These are phyloP conservation scores for Drosophila trichaetosa DNA, from an alignment of 2,888 invertebrate genomes.

Conservation along the genomic window DNA sequence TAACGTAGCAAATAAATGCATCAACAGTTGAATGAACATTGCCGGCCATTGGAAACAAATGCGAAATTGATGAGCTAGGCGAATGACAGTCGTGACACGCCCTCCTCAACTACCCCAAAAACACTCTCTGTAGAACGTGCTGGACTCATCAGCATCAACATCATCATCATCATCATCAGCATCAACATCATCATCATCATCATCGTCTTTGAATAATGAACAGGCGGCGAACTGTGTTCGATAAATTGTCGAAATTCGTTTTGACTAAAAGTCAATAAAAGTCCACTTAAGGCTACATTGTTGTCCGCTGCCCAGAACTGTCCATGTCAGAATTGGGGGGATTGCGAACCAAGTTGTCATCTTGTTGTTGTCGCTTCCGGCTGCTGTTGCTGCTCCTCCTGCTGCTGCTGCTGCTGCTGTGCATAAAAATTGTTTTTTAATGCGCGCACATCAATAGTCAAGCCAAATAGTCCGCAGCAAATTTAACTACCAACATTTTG, in stretches of 20 bases:
- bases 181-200: slow-evolving; percentile 21
- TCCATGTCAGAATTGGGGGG: slow-evolving; percentile 23
- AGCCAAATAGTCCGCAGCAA: slow-evolving; percentile 78
- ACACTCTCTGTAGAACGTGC: slow-evolving; percentile 23
- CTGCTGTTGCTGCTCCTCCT: slow-evolving; percentile 26
- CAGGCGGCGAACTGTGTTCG: slow-evolving; percentile 71
- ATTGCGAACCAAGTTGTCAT: slow-evolving; percentile 30
- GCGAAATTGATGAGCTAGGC: slow-evolving; percentile 78
- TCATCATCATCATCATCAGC: slow-evolving; percentile 23
- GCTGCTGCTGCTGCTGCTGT: slow-evolving; percentile 44
- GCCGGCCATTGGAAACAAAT: slow-evolving; percentile 67
- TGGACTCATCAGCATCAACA: slow-evolving; percentile 32
- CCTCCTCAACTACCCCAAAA: slow-evolving; percentile 28
- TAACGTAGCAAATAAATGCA: slow-evolving; percentile 53
- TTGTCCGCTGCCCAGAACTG: slow-evolving; percentile 56
- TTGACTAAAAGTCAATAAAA: slow-evolving; percentile 80
- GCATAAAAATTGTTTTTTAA: slow-evolving; percentile 80
- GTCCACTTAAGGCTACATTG: slow-evolving; percentile 80
- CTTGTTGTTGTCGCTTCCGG: slow-evolving; percentile 24
- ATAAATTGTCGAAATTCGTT: slow-evolving; percentile 80
- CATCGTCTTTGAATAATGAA: slow-evolving; percentile 69
- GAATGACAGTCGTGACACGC: slow-evolving; percentile 62
- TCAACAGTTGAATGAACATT: slow-evolving; percentile 67
- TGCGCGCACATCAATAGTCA: slow-evolving; percentile 79
- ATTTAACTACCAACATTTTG: slow-evolving; percentile 73